Conservation (phyloP, 1,140 invertebrate genomes). For the Lasaia peninsularis region DNA sequence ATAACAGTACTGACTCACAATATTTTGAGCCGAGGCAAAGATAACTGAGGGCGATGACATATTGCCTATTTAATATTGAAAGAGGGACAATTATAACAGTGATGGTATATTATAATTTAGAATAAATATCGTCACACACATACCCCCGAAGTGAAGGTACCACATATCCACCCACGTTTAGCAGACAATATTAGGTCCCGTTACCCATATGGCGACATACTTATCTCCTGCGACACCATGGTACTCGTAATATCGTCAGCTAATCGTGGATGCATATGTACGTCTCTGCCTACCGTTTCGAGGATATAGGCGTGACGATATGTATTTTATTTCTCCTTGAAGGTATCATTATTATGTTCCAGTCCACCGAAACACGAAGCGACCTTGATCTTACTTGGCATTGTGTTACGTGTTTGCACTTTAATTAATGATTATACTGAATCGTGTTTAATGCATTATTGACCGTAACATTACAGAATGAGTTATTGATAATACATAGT, state of each 20-base stretch:
- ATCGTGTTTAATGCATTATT: slow-evolving; percentile 5
- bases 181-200: too few species aligned
- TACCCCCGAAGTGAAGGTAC: too few species aligned
- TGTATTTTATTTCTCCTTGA: background rate
- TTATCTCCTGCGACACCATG: too few species aligned
- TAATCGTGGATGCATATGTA: too few species aligned
- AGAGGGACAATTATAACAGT: background rate
- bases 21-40: background rate
- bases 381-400: slow-evolving; percentile 23
- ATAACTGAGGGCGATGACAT: background rate
- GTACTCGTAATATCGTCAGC: too few species aligned
- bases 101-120: background rate
- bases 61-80: background rate
- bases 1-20: slow-evolving; percentile 5
- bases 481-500: too few species aligned
- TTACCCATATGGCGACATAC: too few species aligned
- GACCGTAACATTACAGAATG: background rate
- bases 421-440: background rate
- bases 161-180: too few species aligned
- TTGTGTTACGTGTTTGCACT: slow-evolving; percentile 8
- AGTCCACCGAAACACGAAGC: slow-evolving; percentile 5
- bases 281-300: too few species aligned
- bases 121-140: too few species aligned
- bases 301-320: too few species aligned
- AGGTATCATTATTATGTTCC: slow-evolving; percentile 3